These are phyloP conservation scores for Molossus molossus DNA, from an alignment of 2,797 vertebrate genomes.

Conservation along the genomic window DNA sequence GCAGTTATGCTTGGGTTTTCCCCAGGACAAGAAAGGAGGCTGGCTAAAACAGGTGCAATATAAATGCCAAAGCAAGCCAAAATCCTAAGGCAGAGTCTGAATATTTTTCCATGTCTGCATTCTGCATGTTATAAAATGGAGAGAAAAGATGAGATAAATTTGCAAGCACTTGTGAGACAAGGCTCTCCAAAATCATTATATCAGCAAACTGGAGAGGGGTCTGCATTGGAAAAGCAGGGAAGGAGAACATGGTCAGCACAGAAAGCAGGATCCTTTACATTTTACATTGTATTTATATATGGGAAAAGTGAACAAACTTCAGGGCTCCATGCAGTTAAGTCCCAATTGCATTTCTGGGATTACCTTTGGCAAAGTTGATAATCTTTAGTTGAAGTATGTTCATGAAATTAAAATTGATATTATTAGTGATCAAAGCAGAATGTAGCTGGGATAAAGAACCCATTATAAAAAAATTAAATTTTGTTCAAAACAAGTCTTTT, in stretches of 20 bases:
- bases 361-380: constrained; percentile 69
- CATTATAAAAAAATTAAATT: constrained; percentile 51
- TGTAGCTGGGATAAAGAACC: constrained; percentile 33
- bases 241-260: background rate
- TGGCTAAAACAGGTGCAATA: constrained; percentile 59
- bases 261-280: constrained; percentile 5
- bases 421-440: constrained; percentile 69
- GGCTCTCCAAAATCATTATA: constrained; percentile 14
- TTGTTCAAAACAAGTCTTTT: constrained; percentile 56
- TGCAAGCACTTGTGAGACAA: constrained; percentile 48
- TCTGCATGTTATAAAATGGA: constrained; percentile 68
- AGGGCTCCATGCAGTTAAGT: background rate
- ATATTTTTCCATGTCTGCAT: constrained; percentile 57
- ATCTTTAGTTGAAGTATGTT: background rate
- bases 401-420: constrained; percentile 49
- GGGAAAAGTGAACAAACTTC: constrained; percentile 59
- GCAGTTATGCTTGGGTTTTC: background rate
- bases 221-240: rapidly evolving
- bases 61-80: constrained; percentile 64
- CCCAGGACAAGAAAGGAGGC: background rate
- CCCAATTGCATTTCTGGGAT: constrained; percentile 40
- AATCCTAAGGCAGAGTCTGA: constrained; percentile 47
- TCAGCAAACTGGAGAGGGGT: background rate
- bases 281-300: background rate
- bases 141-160: constrained; percentile 59